Base-by-base conservation (phyloP, 2,113 vertebrate species). In the Phyllostomus hastatus region DNA sequence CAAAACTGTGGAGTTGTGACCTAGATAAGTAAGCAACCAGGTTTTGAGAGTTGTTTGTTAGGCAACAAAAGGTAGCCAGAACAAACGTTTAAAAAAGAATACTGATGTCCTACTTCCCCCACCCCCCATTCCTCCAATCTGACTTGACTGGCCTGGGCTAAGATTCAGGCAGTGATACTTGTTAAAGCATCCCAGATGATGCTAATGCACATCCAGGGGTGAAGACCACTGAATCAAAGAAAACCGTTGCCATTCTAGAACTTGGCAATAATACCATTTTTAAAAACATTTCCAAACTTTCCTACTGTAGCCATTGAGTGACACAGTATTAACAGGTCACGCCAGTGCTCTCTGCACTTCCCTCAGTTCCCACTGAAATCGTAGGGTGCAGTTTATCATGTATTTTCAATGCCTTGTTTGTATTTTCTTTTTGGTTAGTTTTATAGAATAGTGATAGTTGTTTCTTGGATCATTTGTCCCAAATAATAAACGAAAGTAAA, bases 51-150 rank as follows among this genome's bases (percentile, higher is more conserved):
- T 50, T 28, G 4, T 80, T 54, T 52, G 10, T 92, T 79, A 38
- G 1, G 14, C 19, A 54, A 82, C 35, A 72, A 66, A 69, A 78
- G n/a, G 33, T 5, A 85, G 48, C 66, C 61, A 84, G 75, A 83
- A 35, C 14, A 50, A 33, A 28, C 76, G 79, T 50, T 19, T 4
- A n/a, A 66, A 43, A 86, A 41, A 33, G 14, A 48, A 73, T 3
- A 1, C 24, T 2, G 14, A 5, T 31, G 70, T 22, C 4, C 2
- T 14, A 1, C 3, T 46, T 4, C 22, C 50, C 26, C 54, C 3
- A 7, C 3, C 35, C n/a, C 43, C 64, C 10, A 1, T 59, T 48
- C 67, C 11, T 59, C 33, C 2, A 41, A 10, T 35, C 24, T 72
- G 54, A 85, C 57, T 22, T 61, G 3, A 28, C 24, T n/a, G 38